phyloP scores from a whole-genome alignment of 2,797 vertebrate genomes.

The Chlorospingus semifuscus region DNA sequence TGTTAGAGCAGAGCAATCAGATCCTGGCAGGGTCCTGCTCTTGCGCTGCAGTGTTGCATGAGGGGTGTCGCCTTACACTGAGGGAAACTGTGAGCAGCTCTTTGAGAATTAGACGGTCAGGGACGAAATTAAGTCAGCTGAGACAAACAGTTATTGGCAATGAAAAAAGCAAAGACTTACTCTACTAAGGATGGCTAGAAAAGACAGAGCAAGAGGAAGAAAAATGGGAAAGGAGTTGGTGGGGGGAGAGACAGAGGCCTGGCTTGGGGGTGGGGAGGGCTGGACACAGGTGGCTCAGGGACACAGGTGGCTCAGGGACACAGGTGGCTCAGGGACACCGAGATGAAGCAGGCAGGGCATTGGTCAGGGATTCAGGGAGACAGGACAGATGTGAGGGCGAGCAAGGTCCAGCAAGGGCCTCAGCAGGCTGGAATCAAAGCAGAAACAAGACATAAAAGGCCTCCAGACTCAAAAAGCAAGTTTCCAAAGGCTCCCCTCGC shows the following conservation, averaged over 20 bases:
- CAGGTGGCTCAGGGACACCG: background rate
- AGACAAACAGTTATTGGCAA: background rate
- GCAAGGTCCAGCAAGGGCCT: background rate
- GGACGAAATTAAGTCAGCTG: background rate
- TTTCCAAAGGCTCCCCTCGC: background rate
- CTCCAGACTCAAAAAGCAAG: background rate
- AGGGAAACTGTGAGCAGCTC: background rate
- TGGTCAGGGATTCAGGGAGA: background rate
- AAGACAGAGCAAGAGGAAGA: background rate
- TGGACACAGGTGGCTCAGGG: background rate
- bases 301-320: background rate
- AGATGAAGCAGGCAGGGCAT: background rate
- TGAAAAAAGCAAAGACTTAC: background rate
- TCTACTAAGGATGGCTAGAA: background rate
- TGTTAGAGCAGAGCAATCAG: background rate
- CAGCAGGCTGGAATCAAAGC: background rate
- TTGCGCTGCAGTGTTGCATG: rapidly evolving
- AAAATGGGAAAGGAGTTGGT: background rate
- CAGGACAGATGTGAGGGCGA: background rate
- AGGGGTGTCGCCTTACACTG: background rate
- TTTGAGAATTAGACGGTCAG: background rate
- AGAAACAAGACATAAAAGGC: background rate
- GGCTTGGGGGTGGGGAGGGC: too few relatives aligned
- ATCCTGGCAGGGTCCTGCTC: background rate
- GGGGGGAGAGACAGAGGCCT: background rate